Base-by-base conservation (phyloP, 2,113 vertebrate genomes). In the Ptyas mucosa region DNA sequence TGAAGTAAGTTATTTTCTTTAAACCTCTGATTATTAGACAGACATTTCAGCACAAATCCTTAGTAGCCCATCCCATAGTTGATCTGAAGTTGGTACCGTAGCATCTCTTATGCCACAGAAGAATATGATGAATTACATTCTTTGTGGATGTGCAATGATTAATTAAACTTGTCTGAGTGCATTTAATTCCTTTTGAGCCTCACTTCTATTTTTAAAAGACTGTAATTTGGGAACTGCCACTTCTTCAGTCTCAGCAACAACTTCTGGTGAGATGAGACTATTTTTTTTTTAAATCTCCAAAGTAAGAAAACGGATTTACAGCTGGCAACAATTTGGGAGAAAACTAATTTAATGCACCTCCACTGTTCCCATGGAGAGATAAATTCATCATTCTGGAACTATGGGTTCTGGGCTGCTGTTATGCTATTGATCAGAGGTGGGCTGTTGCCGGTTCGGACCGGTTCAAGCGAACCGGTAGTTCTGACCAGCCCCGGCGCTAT, bases 191-290 rank as follows among this genome's bases (percentile, higher is more conserved):
- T 94, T 92, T 95, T 94, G 95, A 96, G 86, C 61, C 9, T 92
- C 91, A 85, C n/a, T 64, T 94, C 95, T 96, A 96, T 95, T 97
- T 97, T 97, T 96, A 96, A 95, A 46, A 94, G 43, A 10, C 89
- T 89, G 81, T 90, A 95, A 95, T 97, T 97, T 92, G 95, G 90
- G 85, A 69, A 90, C 92, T 90, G 91, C 5, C 61, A 96, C 94
- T 95, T 96, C 95, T 95, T 92, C 92, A 95, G 95, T 92, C 95
- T 96, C 95, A 96, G 90, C 64, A 93, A 94, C 92, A 93, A 91
- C 96, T 96, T 95, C 93, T 86, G 85, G 49, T 91, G 93, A 95
- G 90, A 55, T 91, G 93, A 95, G 90, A 55, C 54, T 85, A 11
- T 51, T 94, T 43, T 85, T 46, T 39, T 75, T 75, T 15, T 15